These are phyloP conservation scores for Panthera leo DNA, from an alignment of 2,113 vertebrate genomes.

Conservation along the genomic window DNA sequence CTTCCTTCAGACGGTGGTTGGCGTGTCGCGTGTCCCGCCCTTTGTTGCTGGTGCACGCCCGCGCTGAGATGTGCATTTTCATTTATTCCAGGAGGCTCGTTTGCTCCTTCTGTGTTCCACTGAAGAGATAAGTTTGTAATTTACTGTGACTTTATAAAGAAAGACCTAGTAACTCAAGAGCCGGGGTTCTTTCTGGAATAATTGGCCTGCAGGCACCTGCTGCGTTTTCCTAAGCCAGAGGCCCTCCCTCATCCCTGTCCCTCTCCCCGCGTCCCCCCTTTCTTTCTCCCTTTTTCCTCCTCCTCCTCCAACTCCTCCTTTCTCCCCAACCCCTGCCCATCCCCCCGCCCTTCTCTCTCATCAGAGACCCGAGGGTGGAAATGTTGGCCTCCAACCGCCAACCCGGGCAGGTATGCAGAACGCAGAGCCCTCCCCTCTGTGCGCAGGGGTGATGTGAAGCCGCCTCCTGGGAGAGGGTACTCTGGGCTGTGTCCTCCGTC, in stretches of 20 bases:
- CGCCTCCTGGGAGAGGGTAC: accelerated
- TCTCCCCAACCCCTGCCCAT: no score
- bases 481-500: no score
- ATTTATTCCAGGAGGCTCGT: slow-evolving; percentile 29
- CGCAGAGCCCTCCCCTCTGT: background rate
- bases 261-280: accelerated
- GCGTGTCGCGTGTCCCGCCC: slow-evolving; percentile 48
- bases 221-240: background rate
- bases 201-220: background rate
- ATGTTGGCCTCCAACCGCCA: background rate
- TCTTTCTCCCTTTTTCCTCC: background rate
- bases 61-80: slow-evolving; percentile 64
- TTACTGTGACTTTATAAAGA: background rate
- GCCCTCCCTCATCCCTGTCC: background rate
- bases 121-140: background rate
- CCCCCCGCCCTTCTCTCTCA: background rate
- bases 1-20: slow-evolving; percentile 75
- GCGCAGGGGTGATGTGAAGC: accelerated
- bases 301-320: background rate
- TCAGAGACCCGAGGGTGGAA: background rate
- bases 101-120: background rate
- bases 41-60: slow-evolving; percentile 55
- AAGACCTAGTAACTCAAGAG: background rate
- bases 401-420: background rate
- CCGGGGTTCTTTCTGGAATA: background rate